Evolutionary conservation across 2,113 vertebrate genomes (phyloP), one percentile per base, ranked within the genome.

Genomic region (Ophthalmolycus amberensis): DNA sequence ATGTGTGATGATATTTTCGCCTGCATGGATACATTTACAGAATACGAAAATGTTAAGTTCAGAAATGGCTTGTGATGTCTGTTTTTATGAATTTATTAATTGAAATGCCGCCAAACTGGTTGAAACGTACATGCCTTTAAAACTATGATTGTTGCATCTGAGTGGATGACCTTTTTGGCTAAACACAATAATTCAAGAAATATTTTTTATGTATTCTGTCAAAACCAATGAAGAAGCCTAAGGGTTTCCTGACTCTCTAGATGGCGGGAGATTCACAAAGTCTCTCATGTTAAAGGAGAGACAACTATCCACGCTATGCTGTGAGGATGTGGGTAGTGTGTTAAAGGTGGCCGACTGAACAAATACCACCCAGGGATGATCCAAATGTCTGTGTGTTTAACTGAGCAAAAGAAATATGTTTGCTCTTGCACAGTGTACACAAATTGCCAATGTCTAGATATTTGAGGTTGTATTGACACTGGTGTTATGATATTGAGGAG

Each of bases 271-370:
- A 50, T 52, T 64, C 25, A 75, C 14, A 58, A 20, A 20, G 29
- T 84, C 18, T 71, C 70, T 76, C 1, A 27, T 65, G 65, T 56
- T 34, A 71, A 69, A 80, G 32, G 40, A 59, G 66, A 78, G 42
- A 44, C 79, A 87, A 72, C 1, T 64, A 79, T 52, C 56, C 6
- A n/a, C 5, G 34, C 34, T 81, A 75, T 79, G 63, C 42, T 56
- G 27, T 37, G 59, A 82, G 27, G 15, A 42, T 54, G 69, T 64
- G 27, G 7, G 38, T 42, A 12, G 44, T 52, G 15, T 40, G 12
- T 77, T 60, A 34, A 44, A 64, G 38, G 20, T 68, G 18, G 9
- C 6, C 6, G 29, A 60, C 5, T 27, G 44, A 50, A 15, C 1
- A 2, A 32, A 59, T 38, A 3, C 11, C 27, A 71, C n/a, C 14